These are phyloP conservation scores for Mellivora capensis DNA, from an alignment of 2,113 vertebrate species.

Conservation along the genomic window DNA sequence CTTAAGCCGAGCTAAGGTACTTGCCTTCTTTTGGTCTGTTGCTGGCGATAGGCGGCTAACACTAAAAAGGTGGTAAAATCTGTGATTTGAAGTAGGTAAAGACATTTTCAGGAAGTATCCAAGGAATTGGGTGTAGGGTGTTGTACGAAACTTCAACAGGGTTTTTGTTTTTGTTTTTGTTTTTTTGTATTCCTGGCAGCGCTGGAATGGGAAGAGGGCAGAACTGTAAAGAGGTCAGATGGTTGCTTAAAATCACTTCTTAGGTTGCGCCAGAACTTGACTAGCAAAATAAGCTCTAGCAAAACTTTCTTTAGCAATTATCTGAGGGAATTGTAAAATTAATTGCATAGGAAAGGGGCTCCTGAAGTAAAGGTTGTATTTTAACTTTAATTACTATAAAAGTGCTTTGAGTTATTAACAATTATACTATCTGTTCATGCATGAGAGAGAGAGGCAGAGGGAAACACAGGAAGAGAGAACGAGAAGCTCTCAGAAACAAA, in stretches of 20 bases:
- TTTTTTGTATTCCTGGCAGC: background rate
- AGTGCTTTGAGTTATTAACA: background rate
- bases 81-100: background rate
- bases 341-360: background rate
- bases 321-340: background rate
- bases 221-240: background rate
- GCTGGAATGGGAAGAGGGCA: background rate
- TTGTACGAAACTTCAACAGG: background rate
- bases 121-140: background rate
- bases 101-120: background rate
- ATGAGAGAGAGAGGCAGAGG: background rate
- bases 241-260: constrained; percentile 35
- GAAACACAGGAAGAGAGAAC: background rate
- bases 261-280: constrained; percentile 29
- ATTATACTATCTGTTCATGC: background rate
- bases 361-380: background rate
- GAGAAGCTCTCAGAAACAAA: background rate
- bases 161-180: background rate
- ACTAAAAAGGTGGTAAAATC: background rate
- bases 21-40: background rate
- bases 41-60: background rate
- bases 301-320: constrained; percentile 34
- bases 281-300: background rate
- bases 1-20: background rate
- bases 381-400: background rate